Evolutionary conservation across 2,888 invertebrate species (phyloP), one percentile per base, ranked within the genome.

Genomic region (Dryococelus australis): DNA sequence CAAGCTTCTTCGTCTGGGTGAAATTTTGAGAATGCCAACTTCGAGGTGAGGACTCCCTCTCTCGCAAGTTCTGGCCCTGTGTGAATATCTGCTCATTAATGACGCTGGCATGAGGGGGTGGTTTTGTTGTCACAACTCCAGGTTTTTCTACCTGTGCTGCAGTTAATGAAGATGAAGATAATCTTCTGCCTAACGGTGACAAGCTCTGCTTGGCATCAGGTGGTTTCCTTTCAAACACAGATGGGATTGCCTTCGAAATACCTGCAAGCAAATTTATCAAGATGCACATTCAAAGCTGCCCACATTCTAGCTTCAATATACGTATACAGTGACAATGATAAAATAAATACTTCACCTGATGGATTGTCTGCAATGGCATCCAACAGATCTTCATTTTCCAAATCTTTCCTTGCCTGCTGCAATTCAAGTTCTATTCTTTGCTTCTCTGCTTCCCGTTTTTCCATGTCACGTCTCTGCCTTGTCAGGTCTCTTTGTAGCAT

Each of bases 401-500:
- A 91, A 89, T 94, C 94, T 26, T 93, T 92, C 90, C 94, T 94
- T 1, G 94, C 94, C 89, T 93, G 91, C 88, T 93, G 93, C 92
- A 93, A 93, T 88, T 93, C 93, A 90, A 92, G 92, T 88, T 94
- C 94, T 28, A 94, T 92, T 88, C 92, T 93, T 51, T 91, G 89
- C 91, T 92, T 90, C 90, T 92, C 90, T 94, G 94, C 89, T 93
- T 93, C 91, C 94, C 94, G 90, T 93, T 90, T 92, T 92, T 92
- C 89, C 92, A 91, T n/a, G 13, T 88, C 88, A 79, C 87, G 85
- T 16, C 85, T 84, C 84, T 89, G 89, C 79, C 89, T 86, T 53
- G 90, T 88, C 87, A 92, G 92, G 90, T 93, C 93, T 86, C 93
- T 91, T 87, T 92, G 93, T 35, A 97, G 92, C 93, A 96, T 95